phyloP scores from a whole-genome alignment of 2,888 invertebrate genomes.

The Idaea straminata region DNA sequence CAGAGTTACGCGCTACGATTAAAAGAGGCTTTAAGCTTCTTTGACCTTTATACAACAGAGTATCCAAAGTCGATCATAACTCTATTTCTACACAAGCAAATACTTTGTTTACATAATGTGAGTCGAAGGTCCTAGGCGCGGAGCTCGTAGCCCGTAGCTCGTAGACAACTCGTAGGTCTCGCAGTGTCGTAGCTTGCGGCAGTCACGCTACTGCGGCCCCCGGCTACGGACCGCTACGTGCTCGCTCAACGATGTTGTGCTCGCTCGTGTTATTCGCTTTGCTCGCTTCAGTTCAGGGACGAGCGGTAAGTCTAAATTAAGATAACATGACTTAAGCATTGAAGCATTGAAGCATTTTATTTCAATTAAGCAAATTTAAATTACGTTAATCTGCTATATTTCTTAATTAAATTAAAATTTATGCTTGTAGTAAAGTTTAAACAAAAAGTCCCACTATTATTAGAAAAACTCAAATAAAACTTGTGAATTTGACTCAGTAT shows the following conservation, averaged over 20 bases:
- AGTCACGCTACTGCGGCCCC: constrained; percentile 67
- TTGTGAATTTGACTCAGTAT: too few relatives aligned
- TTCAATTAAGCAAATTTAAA: not conserved
- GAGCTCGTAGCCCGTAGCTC: constrained; percentile 25
- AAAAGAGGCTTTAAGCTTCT: constrained; percentile 5
- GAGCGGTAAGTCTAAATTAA: constrained; percentile 67
- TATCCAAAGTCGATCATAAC: constrained; percentile 44
- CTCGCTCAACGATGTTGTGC: constrained; percentile 64
- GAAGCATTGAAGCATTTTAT: not conserved
- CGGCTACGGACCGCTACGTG: constrained; percentile 56
- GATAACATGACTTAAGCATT: constrained; percentile 11
- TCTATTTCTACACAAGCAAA: constrained; percentile 59
- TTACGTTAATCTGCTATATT: not conserved
- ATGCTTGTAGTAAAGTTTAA: not conserved
- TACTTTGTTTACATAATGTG: constrained; percentile 71
- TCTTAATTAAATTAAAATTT: not conserved
- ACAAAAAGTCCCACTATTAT: too few relatives aligned
- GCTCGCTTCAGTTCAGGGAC: constrained; percentile 70
- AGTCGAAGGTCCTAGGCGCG: constrained; percentile 49
- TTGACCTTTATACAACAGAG: constrained; percentile 25
- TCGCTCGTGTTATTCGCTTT: constrained; percentile 63
- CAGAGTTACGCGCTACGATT: not conserved
- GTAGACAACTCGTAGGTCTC: constrained; percentile 15
- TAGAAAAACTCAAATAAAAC: too few relatives aligned
- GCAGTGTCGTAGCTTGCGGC: constrained; percentile 58